Conservation (phyloP, 2,888 invertebrate genomes). For the Therioaphis trifolii region DNA sequence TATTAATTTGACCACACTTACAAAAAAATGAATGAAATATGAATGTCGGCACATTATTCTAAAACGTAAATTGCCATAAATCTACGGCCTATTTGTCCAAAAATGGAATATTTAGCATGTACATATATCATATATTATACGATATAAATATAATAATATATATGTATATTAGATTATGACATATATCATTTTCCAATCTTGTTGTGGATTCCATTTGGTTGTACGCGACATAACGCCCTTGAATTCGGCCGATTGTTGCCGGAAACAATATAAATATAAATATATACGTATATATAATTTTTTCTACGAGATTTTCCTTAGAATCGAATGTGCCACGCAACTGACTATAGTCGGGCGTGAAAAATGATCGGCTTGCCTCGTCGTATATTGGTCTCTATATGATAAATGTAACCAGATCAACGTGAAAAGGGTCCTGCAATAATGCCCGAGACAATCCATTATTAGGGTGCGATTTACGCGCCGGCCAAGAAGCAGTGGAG, state of each 20-base stretch:
- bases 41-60: slow-evolving; percentile 35
- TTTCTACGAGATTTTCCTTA: slow-evolving; percentile 20
- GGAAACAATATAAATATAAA: slow-evolving; percentile 20
- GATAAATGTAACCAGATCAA: slow-evolving; percentile 61
- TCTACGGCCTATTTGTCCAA: slow-evolving; percentile 52
- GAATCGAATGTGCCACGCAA: slow-evolving; percentile 23
- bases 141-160: no score
- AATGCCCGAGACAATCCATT: slow-evolving; percentile 60
- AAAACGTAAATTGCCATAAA: slow-evolving; percentile 52
- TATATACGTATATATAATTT: slow-evolving; percentile 24
- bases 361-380: slow-evolving; percentile 59
- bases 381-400: slow-evolving; percentile 55
- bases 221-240: slow-evolving; percentile 25
- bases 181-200: slow-evolving; percentile 53
- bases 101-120: slow-evolving; percentile 18
- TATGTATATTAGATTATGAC: neutral
- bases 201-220: slow-evolving; percentile 14
- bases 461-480: slow-evolving; percentile 62
- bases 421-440: slow-evolving; percentile 52
- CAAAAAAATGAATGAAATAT: slow-evolving; percentile 59
- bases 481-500: neutral
- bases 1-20: slow-evolving; percentile 51
- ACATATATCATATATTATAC: no score
- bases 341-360: slow-evolving; percentile 49
- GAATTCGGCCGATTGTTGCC: slow-evolving; percentile 42